Evolutionary conservation across 2,888 invertebrate genomes (phyloP), one percentile per base, ranked within the genome.

Genomic region (Orthosia gracilis): DNA sequence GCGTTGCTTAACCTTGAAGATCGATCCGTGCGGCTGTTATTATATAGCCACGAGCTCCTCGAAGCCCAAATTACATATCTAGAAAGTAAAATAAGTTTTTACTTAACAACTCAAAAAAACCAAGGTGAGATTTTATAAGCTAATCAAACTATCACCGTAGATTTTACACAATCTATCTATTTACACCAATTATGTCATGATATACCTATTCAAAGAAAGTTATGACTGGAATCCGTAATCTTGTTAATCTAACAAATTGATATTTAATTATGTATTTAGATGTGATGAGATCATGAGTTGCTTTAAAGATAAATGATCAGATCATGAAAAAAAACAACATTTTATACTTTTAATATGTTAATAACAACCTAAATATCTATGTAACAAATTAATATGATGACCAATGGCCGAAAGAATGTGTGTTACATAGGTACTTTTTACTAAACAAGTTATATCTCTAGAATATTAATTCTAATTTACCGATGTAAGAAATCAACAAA

Each of bases 261-360:
- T 52, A 21, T 12, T 61, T 61, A 61, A 61, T 61, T 21, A 23
- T 18, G 12, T 49, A n/a, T 11, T 73, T 54, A 80, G n/a, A 13
- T 58, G 18, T 62, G 65, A 61, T 74, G 81, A 80, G 45, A 80
- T 77, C 74, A 80, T 57, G 55, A 17, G 15, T 18, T n/a, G 45
- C 45, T 61, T 23, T 52, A 13, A 15, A 49, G n/a, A 67, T 67
- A 55, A 67, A 23, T 26, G 11, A 31, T 45, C 12, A 47, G 17
- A 31, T 47, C 11, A 11, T 7, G 31, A 74, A 13, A 23, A 78
- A 40, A 40, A 79, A 61, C 23, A 59, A 26, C 18, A 40, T 64
- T 23, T 52, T 40, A 57, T 47, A 71, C 21, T 18, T 52, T 78
- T 21, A 23, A 13, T 52, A 68, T 59, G 23, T 0, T 59, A 58